Percentiles rank a stretch among this genome's conserved stretches.
Conservation (phyloP, 2,113 vertebrate species). For the Pteronura brasiliensis region DNA sequence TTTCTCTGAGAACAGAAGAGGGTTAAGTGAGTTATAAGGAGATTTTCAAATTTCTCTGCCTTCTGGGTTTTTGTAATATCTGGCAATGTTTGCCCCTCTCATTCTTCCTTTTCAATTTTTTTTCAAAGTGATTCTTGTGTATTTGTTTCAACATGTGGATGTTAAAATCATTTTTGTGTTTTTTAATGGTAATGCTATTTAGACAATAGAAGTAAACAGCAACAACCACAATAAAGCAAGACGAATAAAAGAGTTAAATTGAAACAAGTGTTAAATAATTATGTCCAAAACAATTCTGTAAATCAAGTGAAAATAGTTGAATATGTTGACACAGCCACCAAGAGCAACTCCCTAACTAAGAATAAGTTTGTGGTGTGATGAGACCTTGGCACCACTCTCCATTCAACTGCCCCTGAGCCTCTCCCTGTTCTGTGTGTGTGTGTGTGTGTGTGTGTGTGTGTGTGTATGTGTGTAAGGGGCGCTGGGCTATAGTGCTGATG, state of each 20-base stretch:
- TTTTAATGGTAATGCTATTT: neutral
- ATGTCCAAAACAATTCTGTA: slow-evolving; percentile 7
- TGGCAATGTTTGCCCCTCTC: neutral
- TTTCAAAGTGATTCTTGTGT: neutral
- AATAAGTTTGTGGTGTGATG: slow-evolving; percentile 90
- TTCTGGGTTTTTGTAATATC: neutral
- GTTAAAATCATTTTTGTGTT: neutral
- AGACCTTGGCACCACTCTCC: neutral
- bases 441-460: neutral
- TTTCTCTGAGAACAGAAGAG: neutral
- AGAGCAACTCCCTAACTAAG: slow-evolving; percentile 87
- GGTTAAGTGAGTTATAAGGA: neutral
- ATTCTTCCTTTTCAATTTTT: neutral
- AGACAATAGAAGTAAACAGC: neutral
- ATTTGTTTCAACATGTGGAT: neutral
- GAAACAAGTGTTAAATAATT: neutral
- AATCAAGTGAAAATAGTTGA: neutral
- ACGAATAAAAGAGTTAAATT: neutral
- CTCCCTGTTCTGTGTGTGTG: neutral
- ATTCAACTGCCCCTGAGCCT: fast-evolving
- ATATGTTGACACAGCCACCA: slow-evolving; percentile 83
- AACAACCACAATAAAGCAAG: neutral
- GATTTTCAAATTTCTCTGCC: slow-evolving; percentile 1
- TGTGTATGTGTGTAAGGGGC: neutral
- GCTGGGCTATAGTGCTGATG: neutral